Base-by-base conservation (phyloP, 1,140 invertebrate species). In the Musca domestica region DNA sequence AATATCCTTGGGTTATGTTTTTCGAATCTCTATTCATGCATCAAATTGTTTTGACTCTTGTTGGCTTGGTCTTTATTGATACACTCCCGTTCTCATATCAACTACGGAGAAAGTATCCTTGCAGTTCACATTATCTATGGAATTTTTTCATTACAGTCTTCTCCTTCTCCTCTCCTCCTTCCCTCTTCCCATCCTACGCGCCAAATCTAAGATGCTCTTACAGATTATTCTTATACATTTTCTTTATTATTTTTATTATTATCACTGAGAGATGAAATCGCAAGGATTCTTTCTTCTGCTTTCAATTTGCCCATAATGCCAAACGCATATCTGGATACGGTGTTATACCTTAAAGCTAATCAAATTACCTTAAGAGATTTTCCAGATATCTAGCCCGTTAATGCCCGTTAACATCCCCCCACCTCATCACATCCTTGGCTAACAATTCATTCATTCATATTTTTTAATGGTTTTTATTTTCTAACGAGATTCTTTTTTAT, bases 31-130 rank as follows among this genome's bases (percentile, higher is more conserved):
- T 52, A 68, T 68, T 68, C 67, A 68, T 34, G 67, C 67, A 68
- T 68, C 63, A 68, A 68, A 68, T 68, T 68, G 67, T 68, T 68
- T 68, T 68, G 67, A 68, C 56, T 68, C 56, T 61, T 41, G 27
- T 61, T 61, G 41, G 30, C 34, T 61, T 61, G 30, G 17, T 30
- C 30, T 61, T 61, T 61, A 61, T 61, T 61, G 56, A 61, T 61
- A 41, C 34, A 41, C 34, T 5, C 34, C 2, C 34, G 12, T 5
- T 41, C n/a, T n/a, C 34, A 41, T 41, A 41, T 41, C 34, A 41
- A 30, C 3, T 30, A n/a, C 27, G 27, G 27, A 30, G 27, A 4
- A 30, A 4, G 27, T 30, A 30, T 30, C 3, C 15, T 58, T 30
- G 25, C 54, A 27, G 17, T 20, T 10, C 34, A 41, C 17, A 34